Evolutionary conservation across 2,888 invertebrate genomes (phyloP), one percentile per base, ranked within the genome.

Genomic region (Altica lythri): DNA sequence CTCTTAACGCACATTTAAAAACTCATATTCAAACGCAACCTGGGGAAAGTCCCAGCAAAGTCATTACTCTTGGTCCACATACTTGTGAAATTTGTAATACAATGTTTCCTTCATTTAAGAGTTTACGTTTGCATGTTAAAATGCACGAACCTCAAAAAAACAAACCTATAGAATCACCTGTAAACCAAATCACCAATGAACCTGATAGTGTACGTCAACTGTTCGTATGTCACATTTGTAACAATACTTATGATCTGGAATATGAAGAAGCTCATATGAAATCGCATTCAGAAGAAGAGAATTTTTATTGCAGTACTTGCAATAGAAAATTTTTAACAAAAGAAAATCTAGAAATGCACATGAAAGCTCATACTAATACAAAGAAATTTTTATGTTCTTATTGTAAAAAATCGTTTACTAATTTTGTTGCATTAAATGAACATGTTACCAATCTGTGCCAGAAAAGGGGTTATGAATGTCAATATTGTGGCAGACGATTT

Each of bases 141-240:
- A 89, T 90, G 83, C 90, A 90, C 63, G 84, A 85, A 25, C 86
- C 88, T 2, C 79, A 85, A 3, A 82, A 84, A 72, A 79, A 75
- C 62, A 81, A 77, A 64, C 75, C 76, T 45, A 75, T 79, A 1
- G 78, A 80, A 35, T 77, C 79, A 0, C 82, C 83, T 0, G 76
- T 80, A 3, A 78, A 75, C 17, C 27, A 12, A 16, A 19, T 16
- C 9, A 16, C 25, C 40, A 73, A 68, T 0, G 51, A 10, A n/a
- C n/a, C n/a, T 25, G 46, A 68, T 63, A 61, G 49, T 5, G 65
- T 72, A 69, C 46, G 70, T 2, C 66, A 68, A 37, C 69, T 71
- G 66, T 75, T 76, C 47, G 55, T 69, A 5, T 77, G 76, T 52
- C 59, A 57, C 48, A 73, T 83, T 2, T 88, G 87, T 68, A 75